These are phyloP conservation scores for Scrobipalpa atriplicella DNA, from an alignment of 2,888 invertebrate species.

Conservation along the genomic window DNA sequence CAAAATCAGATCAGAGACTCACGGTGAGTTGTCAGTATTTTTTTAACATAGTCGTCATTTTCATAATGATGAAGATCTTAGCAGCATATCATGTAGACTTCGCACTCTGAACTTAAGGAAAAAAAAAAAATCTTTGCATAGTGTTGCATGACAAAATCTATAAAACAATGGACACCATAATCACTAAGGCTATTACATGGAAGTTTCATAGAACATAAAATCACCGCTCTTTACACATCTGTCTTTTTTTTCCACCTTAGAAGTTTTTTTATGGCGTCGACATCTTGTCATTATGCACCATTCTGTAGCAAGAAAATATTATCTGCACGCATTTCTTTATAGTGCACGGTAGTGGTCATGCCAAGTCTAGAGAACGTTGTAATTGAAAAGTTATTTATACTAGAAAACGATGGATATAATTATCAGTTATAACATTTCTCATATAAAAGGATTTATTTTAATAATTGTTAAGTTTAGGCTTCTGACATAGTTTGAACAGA, in stretches of 20 bases:
- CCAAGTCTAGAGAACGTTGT: slow-evolving; percentile 9
- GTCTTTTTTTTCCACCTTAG: slow-evolving; percentile 34
- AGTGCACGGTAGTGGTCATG: slow-evolving; percentile 32
- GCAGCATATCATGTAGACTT: neutral
- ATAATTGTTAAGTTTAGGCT: too few species aligned
- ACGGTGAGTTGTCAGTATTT: too few species aligned
- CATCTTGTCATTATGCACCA: slow-evolving; percentile 46
- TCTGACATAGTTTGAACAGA: too few species aligned
- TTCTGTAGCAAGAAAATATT: slow-evolving; percentile 61
- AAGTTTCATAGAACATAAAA: slow-evolving; percentile 47
- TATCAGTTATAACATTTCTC: too few species aligned
- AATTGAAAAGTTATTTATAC: too few species aligned
- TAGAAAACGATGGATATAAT: too few species aligned
- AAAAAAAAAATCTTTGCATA: neutral
- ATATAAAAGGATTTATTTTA: too few species aligned
- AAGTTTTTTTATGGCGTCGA: slow-evolving; percentile 43
- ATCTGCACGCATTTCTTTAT: slow-evolving; percentile 68
- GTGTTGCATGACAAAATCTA: slow-evolving; percentile 40
- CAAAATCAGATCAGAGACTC: too few species aligned
- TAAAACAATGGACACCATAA: slow-evolving; percentile 46
- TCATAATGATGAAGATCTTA: too few species aligned
- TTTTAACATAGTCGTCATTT: too few species aligned
- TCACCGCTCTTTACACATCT: slow-evolving; percentile 55
- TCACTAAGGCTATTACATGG: slow-evolving; percentile 44
- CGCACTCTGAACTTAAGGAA: neutral